phyloP scores from a whole-genome alignment of 2,797 vertebrate genomes.

The Remorina albescens region DNA sequence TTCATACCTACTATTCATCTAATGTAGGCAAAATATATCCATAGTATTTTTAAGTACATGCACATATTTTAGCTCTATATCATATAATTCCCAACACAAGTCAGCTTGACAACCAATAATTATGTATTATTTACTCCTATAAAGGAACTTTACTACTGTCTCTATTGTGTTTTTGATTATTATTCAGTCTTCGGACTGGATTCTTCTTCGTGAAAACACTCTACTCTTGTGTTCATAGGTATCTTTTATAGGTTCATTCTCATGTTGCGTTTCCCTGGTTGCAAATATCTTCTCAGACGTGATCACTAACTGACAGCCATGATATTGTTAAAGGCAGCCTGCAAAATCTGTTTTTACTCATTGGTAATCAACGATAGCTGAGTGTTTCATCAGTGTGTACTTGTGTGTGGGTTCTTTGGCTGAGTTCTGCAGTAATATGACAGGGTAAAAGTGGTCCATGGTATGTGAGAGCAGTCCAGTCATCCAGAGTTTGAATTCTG shows the following conservation, averaged over 20 bases:
- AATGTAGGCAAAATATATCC: too few species aligned
- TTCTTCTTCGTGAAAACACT: neutral
- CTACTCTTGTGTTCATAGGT: neutral
- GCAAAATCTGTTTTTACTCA: slow-evolving; percentile 8
- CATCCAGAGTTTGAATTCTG: slow-evolving; percentile 9
- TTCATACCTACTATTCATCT: too few species aligned
- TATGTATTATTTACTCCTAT: neutral
- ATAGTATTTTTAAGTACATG: neutral
- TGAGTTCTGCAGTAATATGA: slow-evolving; percentile 7
- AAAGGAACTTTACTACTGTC: neutral
- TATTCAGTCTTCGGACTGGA: neutral
- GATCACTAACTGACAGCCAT: neutral
- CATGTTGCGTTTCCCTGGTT: slow-evolving; percentile 13
- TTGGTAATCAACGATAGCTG: slow-evolving; percentile 4
- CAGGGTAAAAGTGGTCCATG: slow-evolving; percentile 1
- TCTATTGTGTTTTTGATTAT: neutral
- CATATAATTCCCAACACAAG: neutral
- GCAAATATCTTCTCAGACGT: slow-evolving; percentile 21
- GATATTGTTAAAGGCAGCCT: slow-evolving; percentile 3
- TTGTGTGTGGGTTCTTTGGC: neutral
- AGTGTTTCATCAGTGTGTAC: slow-evolving; percentile 10
- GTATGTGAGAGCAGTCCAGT: slow-evolving; percentile 18
- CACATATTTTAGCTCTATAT: neutral
- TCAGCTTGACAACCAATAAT: neutral
- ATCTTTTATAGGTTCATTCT: too few species aligned